phyloP scores from a whole-genome alignment of 2,113 vertebrate genomes.

The Oophaga pumilio region DNA sequence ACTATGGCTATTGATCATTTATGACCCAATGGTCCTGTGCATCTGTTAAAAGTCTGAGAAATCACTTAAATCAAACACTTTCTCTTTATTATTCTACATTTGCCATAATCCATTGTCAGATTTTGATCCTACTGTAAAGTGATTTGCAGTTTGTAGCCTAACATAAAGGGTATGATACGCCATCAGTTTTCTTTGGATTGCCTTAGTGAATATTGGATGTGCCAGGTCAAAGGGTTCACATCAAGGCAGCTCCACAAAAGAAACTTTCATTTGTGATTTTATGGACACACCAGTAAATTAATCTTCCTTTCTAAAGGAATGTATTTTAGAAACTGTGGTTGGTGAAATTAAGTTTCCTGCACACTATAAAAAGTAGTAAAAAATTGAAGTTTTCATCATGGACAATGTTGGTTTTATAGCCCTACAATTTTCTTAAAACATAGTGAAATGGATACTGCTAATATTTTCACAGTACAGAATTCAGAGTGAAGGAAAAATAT shows the following conservation, averaged over 20 bases:
- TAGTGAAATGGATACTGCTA: conserved; percentile 21
- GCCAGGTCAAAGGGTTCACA: conserved; percentile 70
- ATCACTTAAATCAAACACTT: conserved; percentile 62
- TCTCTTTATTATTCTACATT: conserved; percentile 60
- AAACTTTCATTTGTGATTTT: conserved; percentile 69
- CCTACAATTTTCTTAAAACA: conserved; percentile 33
- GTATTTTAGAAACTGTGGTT: conserved; percentile 27
- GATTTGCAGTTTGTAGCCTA: conserved; percentile 62
- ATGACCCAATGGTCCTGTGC: conserved; percentile 59
- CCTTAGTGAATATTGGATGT: conserved; percentile 69
- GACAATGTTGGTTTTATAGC: conserved; percentile 61
- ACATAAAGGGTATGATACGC: conserved; percentile 69
- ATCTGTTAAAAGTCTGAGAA: conserved; percentile 62
- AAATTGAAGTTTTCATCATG: conserved; percentile 61
- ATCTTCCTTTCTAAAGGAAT: conserved; percentile 21
- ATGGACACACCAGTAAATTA: conserved; percentile 58
- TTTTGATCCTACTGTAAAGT: conserved; percentile 68
- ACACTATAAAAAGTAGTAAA: conserved; percentile 42
- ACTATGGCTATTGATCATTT: not conserved
- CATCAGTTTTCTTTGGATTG: conserved; percentile 70
- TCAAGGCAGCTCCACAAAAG: conserved; percentile 64
- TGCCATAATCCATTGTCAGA: conserved; percentile 64
- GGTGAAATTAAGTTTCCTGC: conserved; percentile 19
- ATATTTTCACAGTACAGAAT: not conserved
- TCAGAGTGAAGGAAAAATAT: not conserved